These are phyloP conservation scores for Xanthorhoe spadicearia DNA, from an alignment of 2,888 invertebrate species.

Conservation along the genomic window DNA sequence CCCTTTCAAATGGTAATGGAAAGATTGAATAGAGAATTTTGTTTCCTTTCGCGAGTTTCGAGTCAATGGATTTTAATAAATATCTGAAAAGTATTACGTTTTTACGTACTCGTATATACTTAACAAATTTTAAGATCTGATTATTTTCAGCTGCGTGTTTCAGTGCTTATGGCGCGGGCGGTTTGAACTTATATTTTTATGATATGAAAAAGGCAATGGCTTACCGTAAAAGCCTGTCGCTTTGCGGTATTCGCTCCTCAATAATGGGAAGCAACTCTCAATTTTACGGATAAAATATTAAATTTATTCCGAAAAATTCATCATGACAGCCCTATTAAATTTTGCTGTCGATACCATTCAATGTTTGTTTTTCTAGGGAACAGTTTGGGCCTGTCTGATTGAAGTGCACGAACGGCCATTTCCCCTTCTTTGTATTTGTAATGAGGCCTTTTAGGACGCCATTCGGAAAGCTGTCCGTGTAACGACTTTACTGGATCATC, in stretches of 20 bases:
- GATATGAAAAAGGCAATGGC: not conserved
- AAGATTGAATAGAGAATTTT: slow-evolving; percentile 31
- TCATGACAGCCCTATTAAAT: slow-evolving; percentile 44
- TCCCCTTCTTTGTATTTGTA: slow-evolving; percentile 37
- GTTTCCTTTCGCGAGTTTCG: slow-evolving; percentile 34
- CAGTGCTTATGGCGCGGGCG: not conserved
- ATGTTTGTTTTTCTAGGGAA: slow-evolving; percentile 73
- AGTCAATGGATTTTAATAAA: slow-evolving; percentile 15
- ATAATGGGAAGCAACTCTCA: not conserved
- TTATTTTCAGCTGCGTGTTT: not conserved
- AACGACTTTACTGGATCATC: slow-evolving; percentile 30
- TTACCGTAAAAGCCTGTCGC: slow-evolving; percentile 12
- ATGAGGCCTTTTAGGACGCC: slow-evolving; percentile 33
- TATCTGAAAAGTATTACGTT: slow-evolving; percentile 6
- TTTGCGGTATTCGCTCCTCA: slow-evolving; percentile 1
- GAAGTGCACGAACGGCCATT: slow-evolving; percentile 53
- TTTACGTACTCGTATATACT: not conserved
- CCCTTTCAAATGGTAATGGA: slow-evolving; percentile 30
- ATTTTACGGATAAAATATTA: not conserved
- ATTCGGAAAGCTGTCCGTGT: slow-evolving; percentile 26
- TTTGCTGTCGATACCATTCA: slow-evolving; percentile 47
- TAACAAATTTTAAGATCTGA: slow-evolving; percentile 2
- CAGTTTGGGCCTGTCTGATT: slow-evolving; percentile 71
- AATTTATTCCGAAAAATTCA: not conserved
- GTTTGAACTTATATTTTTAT: not conserved